These are phyloP conservation scores for Micronycteris hirsuta DNA, from an alignment of 2,113 vertebrate species.

Conservation along the genomic window DNA sequence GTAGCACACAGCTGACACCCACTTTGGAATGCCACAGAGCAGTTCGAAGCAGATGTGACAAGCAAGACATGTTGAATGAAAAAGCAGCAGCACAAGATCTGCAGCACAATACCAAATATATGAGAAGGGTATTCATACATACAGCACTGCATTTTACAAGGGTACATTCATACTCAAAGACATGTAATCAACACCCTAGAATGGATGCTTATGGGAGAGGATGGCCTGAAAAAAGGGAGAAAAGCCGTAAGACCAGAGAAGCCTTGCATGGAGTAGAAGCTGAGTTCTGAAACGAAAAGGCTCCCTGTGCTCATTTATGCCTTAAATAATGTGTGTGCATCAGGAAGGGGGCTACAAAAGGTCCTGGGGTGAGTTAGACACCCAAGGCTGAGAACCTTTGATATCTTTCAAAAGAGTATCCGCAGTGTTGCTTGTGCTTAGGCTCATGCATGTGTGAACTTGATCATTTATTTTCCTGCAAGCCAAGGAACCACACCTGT, in stretches of 20 bases:
- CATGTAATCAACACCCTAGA: background rate
- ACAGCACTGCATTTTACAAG: background rate
- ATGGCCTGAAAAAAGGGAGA: background rate
- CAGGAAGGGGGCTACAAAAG: background rate
- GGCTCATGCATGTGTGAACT: rapidly evolving
- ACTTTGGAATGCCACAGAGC: background rate
- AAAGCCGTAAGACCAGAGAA: background rate
- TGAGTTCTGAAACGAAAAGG: background rate
- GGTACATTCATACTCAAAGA: background rate
- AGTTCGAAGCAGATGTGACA: background rate
- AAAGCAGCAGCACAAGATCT: background rate
- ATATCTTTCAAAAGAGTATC: background rate
- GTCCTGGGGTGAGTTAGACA: background rate
- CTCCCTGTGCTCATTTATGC: background rate
- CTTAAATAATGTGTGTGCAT: background rate
- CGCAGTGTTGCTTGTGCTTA: background rate
- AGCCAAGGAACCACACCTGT: background rate
- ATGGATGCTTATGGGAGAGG: background rate
- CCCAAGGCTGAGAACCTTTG: background rate
- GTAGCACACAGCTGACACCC: background rate
- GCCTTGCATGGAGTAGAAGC: background rate
- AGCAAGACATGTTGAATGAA: background rate
- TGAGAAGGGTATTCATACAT: background rate
- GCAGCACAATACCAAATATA: background rate
- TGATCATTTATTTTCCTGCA: background rate